Evolutionary conservation across 2,797 vertebrate species (phyloP), one percentile per base, ranked within the genome.

Genomic region (Leptoclinus maculatus): DNA sequence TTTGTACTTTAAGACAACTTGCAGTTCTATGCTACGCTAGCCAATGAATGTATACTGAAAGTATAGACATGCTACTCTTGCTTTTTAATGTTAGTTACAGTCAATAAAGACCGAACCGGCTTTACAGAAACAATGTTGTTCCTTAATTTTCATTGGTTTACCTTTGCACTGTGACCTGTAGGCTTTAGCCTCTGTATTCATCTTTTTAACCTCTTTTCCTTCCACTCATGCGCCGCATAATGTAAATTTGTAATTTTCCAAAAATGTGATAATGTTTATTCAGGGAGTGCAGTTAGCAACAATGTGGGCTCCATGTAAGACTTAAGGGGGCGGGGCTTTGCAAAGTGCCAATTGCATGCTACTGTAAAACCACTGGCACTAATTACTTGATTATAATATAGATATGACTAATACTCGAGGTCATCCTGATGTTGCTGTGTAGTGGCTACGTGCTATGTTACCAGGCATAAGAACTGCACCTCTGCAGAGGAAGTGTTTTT

Each of bases 401-500:
- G 69, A 68, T 59, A 71, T 27, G 64, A 17, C 23, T 45, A 79
- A 81, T 56, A 66, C 19, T 29, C 9, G 67, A 64, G 4, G 41
- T 32, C 56, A 69, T 66, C 25, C 27, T 71, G 23, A 32, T 59
- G 39, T 66, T 53, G 39, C 36, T 12, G 27, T 59, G 58, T n/a
- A 25, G 49, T 17, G 53, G 27, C 36, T 56, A 36, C 16, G 17
- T 70, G 57, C 51, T 75, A 25, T 65, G 76, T 72, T 78, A 78
- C 58, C 36, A 83, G 49, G 36, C 32, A 29, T 32, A 39, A 64
- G 36, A 69, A 71, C n/a, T 62, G 68, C 54, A 75, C 56, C 51
- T 66, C 65, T 60, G 64, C 72, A 73, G 68, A 41, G 47, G 59
- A 77, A 38, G 36, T 56, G 67, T 66, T 86, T 19, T 84, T 87